These are phyloP conservation scores for Macaria notata DNA, from an alignment of 2,888 invertebrate species.

Conservation along the genomic window DNA sequence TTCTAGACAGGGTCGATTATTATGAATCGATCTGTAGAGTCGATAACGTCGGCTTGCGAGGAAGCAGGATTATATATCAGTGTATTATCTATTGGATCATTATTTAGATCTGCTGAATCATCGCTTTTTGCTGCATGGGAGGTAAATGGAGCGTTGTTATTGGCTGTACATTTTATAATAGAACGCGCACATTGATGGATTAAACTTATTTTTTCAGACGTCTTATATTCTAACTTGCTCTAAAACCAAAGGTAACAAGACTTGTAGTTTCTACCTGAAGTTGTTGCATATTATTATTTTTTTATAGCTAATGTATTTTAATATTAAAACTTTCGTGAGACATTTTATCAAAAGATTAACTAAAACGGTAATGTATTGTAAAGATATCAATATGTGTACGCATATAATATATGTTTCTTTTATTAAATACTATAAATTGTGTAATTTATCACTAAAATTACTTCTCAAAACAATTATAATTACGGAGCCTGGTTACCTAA, in stretches of 20 bases:
- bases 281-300: too few relatives aligned
- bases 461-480: neutral
- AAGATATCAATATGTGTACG: too few relatives aligned
- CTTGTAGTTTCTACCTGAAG: too few relatives aligned
- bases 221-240: too few relatives aligned
- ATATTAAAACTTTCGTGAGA: too few relatives aligned
- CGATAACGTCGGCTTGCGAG: conserved; percentile 28
- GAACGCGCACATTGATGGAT: neutral
- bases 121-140: conserved; percentile 19
- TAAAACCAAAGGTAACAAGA: too few relatives aligned
- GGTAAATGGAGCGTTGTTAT: conserved; percentile 2
- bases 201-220: neutral
- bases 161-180: neutral
- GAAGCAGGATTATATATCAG: conserved; percentile 10
- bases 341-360: too few relatives aligned
- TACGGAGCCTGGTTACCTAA: conserved; percentile 19
- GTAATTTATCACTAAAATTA: too few relatives aligned
- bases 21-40: conserved; percentile 26
- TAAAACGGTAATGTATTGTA: too few relatives aligned
- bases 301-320: too few relatives aligned
- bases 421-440: too few relatives aligned
- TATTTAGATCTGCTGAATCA: conserved; percentile 20
- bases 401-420: too few relatives aligned
- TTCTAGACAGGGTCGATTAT: conserved; percentile 32
- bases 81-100: conserved; percentile 1